Base-by-base conservation (phyloP, 1,140 invertebrate species). In the Zaprionus gabonicus region DNA sequence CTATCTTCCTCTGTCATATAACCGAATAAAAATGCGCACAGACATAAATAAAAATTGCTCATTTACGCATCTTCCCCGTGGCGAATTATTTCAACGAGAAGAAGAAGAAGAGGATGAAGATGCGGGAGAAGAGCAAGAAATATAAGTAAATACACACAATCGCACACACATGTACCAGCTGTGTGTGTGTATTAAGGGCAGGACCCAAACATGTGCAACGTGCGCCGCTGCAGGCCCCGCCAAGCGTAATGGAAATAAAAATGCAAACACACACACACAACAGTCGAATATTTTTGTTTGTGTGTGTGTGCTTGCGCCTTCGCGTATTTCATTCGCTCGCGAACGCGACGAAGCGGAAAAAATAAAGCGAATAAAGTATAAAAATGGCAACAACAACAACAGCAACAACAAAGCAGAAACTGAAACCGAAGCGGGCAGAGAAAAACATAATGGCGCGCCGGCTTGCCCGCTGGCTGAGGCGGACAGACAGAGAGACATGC, bases 301-400 rank as follows among this genome's bases (percentile, higher is more conserved):
- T 44, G 65, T 51, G 51, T 64, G 36, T 60, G 74, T 71, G 68
- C 60, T 51, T 58, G 53, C 69, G 77, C 71, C 72, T 68, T 85
- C 82, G 86, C 85, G 76, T 57, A 90, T 90, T 90, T 90, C 85
- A 90, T 90, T 90, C 85, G 85, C 81, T 90, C 86, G 79, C 81
- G 64, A 65, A 90, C 57, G 85, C 85, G 86, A 80, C 86, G 86
- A 82, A 90, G 85, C 85, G 85, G 86, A 90, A 90, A 90, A 91
- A 90, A 90, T 88, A 90, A 88, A 90, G 85, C 85, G 85, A 88
- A 88, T 90, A 90, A 88, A 90, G 90, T 88, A 88, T 90, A 90
- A 84, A 88, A 84, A 88, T 88, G 84, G 78, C 85, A 85, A 85
- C 72, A 90, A 85, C 72, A 84, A 90, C 84, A 90, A 90, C 20